Base-by-base conservation (phyloP, 2,797 vertebrate species). In the Phrynocephalus vlangalii region DNA sequence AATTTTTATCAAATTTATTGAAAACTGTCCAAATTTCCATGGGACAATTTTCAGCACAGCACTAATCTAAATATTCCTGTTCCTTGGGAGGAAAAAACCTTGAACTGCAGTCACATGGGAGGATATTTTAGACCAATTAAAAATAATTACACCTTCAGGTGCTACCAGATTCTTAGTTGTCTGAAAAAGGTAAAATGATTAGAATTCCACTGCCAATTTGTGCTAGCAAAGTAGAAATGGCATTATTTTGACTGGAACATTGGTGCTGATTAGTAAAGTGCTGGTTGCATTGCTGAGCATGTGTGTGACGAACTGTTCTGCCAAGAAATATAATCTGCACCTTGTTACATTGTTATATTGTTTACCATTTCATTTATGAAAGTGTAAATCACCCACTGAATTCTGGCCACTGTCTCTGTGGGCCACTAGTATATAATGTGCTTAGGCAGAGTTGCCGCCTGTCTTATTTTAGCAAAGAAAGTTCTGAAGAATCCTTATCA, bases 401-500 rank as follows among this genome's bases (percentile, higher is more conserved):
- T 63, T 63, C 11, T 20, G 18, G 60, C 60, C 60, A 56, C 52
- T 38, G 67, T 30, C 50, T 79, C 56, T 71, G 77, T 60, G 67
- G 79, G 38, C n/a, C 66, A 79, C 30, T 79, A 22, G 30, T 28
- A 48, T 52, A 33, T 3, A n/a, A 70, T 52, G n/a, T 26, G 66
- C 60, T 66, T 52, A 56, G 66, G 22, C n/a, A 60, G 67, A 60
- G 67, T 79, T 86, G 44, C 48, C 52, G 48, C 13, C 24, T 79
- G 67, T 60, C 66, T 66, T 79, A 13, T 33, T 56, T 78, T 50
- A 78, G 28, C 44, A 28, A 79, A 56, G n/a, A 56, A 70, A 22
- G 73, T 77, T 85, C 73, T 56, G 20, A 86, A 86, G 76, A 52
- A 70, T 68, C 11, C 79, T 70, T 70, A 71, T 56, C 76, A 71